A percentile compares a stretch with the other conserved stretches of the same genome.
Conservation (phyloP, 2,113 vertebrate genomes). For the Halichoerus grypus region DNA sequence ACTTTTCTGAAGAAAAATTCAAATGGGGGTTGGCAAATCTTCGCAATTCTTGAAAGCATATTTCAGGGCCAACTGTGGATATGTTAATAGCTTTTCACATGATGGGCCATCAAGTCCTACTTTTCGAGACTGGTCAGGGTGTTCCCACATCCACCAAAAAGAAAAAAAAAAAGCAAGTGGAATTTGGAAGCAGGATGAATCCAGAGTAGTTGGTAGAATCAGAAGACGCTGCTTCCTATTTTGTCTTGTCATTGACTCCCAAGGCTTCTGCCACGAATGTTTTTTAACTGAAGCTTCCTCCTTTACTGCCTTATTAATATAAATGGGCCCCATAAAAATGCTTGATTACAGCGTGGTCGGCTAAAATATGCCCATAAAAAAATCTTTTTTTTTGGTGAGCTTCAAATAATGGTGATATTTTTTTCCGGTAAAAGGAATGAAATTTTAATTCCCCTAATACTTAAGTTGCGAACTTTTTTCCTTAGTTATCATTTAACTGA, state of each 20-base stretch:
- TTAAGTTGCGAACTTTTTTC: slow-evolving; percentile 14
- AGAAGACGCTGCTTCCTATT: neutral
- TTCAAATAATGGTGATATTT: slow-evolving; percentile 63
- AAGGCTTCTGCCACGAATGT: neutral
- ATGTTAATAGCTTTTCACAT: slow-evolving; percentile 68
- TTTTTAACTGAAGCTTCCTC: slow-evolving; percentile 43
- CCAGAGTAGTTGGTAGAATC: neutral
- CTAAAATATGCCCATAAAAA: slow-evolving; percentile 67
- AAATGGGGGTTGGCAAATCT: slow-evolving; percentile 75
- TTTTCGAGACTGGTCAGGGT: slow-evolving; percentile 26
- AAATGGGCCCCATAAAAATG: slow-evolving; percentile 66
- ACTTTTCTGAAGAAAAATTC: slow-evolving; percentile 80
- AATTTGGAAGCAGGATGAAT: neutral
- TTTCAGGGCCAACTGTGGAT: slow-evolving; percentile 68
- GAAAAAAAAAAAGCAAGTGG: neutral
- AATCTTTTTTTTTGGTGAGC: slow-evolving; percentile 37
- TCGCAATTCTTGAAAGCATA: slow-evolving; percentile 76
- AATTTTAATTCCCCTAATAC: slow-evolving; percentile 51
- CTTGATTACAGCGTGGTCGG: slow-evolving; percentile 44
- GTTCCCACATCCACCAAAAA: neutral
- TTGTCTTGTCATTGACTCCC: neutral
- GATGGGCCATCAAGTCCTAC: neutral
- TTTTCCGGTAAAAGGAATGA: slow-evolving; percentile 57
- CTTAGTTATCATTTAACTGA: slow-evolving; percentile 54
- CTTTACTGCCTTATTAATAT: slow-evolving; percentile 69